Evolutionary conservation across 1,140 invertebrate genomes (phyloP).

Genomic region (Atta texana): DNA sequence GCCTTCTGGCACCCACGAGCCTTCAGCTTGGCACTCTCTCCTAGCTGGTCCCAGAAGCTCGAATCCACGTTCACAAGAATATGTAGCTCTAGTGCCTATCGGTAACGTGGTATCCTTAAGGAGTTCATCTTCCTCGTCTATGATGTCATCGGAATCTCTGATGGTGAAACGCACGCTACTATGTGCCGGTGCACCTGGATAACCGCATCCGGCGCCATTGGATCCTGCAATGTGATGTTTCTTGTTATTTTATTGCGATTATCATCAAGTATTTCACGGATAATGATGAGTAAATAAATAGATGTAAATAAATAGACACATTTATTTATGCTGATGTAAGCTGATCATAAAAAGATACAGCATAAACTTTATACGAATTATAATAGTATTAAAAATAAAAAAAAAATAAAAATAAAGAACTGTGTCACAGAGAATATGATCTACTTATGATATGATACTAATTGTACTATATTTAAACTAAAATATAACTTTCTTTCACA

Average conservation of each 20-base stretch:
- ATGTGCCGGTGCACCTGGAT: constrained; percentile 97
- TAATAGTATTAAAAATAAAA: constrained; percentile 6
- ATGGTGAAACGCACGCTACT: constrained; percentile 91
- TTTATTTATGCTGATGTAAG: background rate
- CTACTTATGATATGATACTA: background rate
- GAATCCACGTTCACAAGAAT: constrained; percentile 96
- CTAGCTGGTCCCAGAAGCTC: constrained; percentile 95
- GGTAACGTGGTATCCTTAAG: constrained; percentile 87
- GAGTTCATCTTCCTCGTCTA: constrained; percentile 84
- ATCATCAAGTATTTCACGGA: background rate
- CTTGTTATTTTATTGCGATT: background rate
- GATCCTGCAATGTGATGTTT: constrained; percentile 73
- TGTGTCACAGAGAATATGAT: background rate
- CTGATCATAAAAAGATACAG: background rate
- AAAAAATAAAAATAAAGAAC: constrained; percentile 2
- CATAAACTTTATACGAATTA: background rate
- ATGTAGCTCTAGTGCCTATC: constrained; percentile 92
- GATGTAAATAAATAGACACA: background rate
- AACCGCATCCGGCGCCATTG: constrained; percentile 89
- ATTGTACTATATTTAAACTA: background rate
- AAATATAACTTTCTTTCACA: background rate
- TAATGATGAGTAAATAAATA: background rate
- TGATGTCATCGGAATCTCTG: constrained; percentile 78
- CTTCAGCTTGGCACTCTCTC: constrained; percentile 91
- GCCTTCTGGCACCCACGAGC: constrained; percentile 95